Base-by-base conservation (phyloP, 2,113 vertebrate genomes). In the Microcebus griseorufus region DNA sequence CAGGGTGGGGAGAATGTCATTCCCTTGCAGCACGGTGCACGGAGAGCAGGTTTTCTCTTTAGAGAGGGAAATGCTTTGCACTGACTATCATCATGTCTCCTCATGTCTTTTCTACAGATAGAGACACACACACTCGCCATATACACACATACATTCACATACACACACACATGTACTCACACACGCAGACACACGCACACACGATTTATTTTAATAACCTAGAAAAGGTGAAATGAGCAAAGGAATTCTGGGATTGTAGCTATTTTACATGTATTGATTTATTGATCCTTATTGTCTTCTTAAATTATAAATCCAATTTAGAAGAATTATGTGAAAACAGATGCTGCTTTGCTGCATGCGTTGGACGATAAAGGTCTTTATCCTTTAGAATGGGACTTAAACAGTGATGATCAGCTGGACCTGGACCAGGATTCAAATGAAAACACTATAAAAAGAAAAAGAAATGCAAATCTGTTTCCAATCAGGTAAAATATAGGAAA, bases 301-400 rank as follows among this genome's bases (percentile, higher is more conserved):
- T 92, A 86, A 82, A 69, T 96, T 96, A 84, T 69, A 92, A 95
- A 94, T 69, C 6, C 80, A 67, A 94, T 97, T 76, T 81, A 0
- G 90, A 96, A 92, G 81, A 96, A 94, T 95, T 73, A 79, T 53
- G 1, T 95, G 78, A 73, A 80, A 60, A 25, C n/a, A 78, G 64
- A 96, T 82, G 42, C 51, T 72, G 29, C 65, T 73, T 60, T 82
- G n/a, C 62, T 84, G 2, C 3, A 42, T 64, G 17, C 75, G 18
- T 53, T 89, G 51, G 58, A 11, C 37, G 9, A 70, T 88, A 72
- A 75, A 86, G 67, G 20, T 78, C 42, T 89, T 87, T 72, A 93
- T 55, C 14, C 29, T 93, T 78, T 96, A 55, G 29, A 87, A 81
- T 32, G 65, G 23, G 42, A 23, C 14, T 67, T 76, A 51, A 42